Evolutionary conservation across 2,113 vertebrate genomes (phyloP), one percentile per base, ranked within the genome.

Genomic region (Bujurquina vittata): DNA sequence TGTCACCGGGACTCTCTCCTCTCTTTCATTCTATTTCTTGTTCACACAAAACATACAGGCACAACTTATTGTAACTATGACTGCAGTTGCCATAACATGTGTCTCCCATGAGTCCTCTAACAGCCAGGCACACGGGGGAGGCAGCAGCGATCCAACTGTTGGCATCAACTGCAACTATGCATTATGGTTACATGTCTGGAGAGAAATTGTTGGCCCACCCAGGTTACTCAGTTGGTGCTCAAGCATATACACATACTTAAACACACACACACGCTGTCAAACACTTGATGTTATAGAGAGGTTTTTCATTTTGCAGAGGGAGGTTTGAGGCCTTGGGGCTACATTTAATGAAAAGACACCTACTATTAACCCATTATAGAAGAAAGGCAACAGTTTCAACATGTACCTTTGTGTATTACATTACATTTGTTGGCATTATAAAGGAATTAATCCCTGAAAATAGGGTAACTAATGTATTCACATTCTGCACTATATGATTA

Each of bases 1-100:
- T 54, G 20, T 76, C 35, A 22, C 46, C 69, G 15, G 23, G 40
- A 57, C 4, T 74, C 52, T 52, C 40, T 84, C 37, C 35, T 76
- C 12, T 75, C 54, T 52, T 40, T 79, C 37, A 11, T 26, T 72
- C 20, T 31, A 35, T 79, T 55, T 84, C 46, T 40, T 61, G 43
- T 73, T 79, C 37, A 37, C 59, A 35, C 18, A 54, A 79, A 85
- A 89, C 85, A 84, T 29, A 20, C 63, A 83, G 54, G 5, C 78
- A 88, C 87, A 84, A 80, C 83, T 84, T 52, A 18, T 18, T 2
- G 87, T 91, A 88, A 80, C 91, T 85, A 91, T 91, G 93, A 73
- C 77, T 84, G 83, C 90, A 88, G 94, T 94, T 93, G 91, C 90
- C 93, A 94, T 88, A 94, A 94, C 91, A 94, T 72, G 80, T 89